These are phyloP conservation scores for Triplophysa yarkandensis DNA, from an alignment of 2,797 vertebrate genomes.

Conservation along the genomic window DNA sequence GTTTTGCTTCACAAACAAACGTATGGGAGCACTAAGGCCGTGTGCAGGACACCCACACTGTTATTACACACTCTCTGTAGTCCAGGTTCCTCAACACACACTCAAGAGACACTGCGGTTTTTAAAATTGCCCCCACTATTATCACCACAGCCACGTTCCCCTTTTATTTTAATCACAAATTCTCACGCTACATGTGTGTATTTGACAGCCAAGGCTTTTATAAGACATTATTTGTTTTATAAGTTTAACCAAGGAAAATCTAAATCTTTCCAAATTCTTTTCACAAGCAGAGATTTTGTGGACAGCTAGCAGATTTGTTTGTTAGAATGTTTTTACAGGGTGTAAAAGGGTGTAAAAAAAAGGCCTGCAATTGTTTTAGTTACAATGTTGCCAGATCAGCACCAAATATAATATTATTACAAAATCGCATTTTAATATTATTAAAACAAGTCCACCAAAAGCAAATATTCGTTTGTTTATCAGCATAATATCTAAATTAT, in stretches of 20 bases:
- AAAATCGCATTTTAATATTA: too few relatives aligned
- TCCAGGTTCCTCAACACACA: constrained; percentile 8
- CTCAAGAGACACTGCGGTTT: background rate
- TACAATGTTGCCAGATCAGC: too few relatives aligned
- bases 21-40: background rate
- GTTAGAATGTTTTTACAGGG: too few relatives aligned
- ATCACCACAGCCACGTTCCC: background rate
- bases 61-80: constrained; percentile 6
- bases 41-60: constrained; percentile 47
- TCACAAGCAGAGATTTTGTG: too few relatives aligned
- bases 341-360: too few relatives aligned
- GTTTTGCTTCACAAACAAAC: constrained; percentile 31
- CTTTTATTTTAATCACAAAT: background rate
- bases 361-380: too few relatives aligned
- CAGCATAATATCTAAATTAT: too few relatives aligned
- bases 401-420: too few relatives aligned
- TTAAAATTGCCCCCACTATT: constrained; percentile 3
- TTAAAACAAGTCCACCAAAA: too few relatives aligned
- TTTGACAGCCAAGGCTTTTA: background rate
- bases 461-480: too few relatives aligned
- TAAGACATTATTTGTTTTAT: background rate
- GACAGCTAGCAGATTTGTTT: too few relatives aligned
- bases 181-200: background rate
- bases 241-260: background rate
- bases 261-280: background rate